Evolutionary conservation across 1,140 invertebrate species (phyloP).

Genomic region (Temnothorax curvispinosus): DNA sequence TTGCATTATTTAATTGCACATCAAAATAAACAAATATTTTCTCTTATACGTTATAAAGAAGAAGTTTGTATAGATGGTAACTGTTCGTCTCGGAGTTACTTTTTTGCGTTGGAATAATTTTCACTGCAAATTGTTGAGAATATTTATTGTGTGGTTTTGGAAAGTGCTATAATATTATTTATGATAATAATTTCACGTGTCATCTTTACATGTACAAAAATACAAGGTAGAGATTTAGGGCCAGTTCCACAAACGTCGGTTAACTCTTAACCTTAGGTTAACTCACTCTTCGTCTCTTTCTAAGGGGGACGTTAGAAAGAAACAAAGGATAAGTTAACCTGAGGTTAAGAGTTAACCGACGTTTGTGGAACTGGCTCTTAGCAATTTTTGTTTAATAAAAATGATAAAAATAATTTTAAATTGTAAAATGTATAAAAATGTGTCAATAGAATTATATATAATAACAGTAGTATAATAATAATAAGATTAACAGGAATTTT

Average conservation of each 20-base stretch:
- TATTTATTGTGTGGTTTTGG: neutral
- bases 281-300: too few species aligned
- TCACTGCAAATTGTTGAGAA: neutral
- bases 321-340: too few species aligned
- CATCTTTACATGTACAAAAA: neutral
- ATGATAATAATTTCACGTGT: neutral
- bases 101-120: neutral
- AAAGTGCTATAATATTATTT: neutral
- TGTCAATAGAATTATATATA: neutral
- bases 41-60: neutral
- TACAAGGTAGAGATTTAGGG: neutral
- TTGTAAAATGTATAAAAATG: neutral
- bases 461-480: neutral
- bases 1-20: slow-evolving; percentile 6
- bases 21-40: slow-evolving; percentile 8
- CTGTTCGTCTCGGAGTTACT: neutral
- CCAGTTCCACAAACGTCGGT: too few species aligned
- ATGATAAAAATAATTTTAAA: neutral
- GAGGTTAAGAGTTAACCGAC: too few species aligned
- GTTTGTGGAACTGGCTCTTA: too few species aligned
- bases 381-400: neutral
- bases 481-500: neutral
- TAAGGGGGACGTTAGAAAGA: too few species aligned
- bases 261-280: too few species aligned
- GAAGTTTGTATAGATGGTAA: neutral